Conservation (phyloP, 1,140 invertebrate species). For the Zophobas atratus region DNA sequence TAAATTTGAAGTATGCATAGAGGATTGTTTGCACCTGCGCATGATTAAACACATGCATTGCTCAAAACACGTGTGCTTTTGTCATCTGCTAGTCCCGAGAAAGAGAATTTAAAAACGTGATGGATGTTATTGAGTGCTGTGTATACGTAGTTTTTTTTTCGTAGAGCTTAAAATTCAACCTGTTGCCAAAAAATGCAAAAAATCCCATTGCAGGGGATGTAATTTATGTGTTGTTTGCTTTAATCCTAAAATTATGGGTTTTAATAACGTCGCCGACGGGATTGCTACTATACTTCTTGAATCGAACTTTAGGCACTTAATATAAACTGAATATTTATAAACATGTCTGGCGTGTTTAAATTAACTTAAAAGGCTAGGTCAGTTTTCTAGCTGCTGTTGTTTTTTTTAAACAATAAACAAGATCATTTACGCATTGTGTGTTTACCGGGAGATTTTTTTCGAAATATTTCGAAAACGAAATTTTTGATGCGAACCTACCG, state of each 20-base stretch:
- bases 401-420: background rate
- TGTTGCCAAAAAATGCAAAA: slow-evolving; percentile 33
- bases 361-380: slow-evolving; percentile 45
- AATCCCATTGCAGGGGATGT: slow-evolving; percentile 11
- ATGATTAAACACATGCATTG: slow-evolving; percentile 20
- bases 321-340: slow-evolving; percentile 43
- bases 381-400: slow-evolving; percentile 21
- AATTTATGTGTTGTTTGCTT: slow-evolving; percentile 34
- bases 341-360: slow-evolving; percentile 39
- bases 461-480: slow-evolving; percentile 4
- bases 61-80: slow-evolving; percentile 16
- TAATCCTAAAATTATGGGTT: slow-evolving; percentile 28
- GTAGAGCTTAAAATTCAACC: background rate
- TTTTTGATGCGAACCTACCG: background rate
- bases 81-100: background rate
- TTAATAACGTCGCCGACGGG: slow-evolving; percentile 15
- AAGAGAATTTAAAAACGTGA: background rate
- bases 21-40: slow-evolving; percentile 36
- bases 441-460: background rate
- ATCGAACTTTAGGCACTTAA: slow-evolving; percentile 39
- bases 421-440: background rate
- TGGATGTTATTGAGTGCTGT: background rate
- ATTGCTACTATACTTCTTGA: slow-evolving; percentile 20
- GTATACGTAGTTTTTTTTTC: background rate
- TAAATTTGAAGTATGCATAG: slow-evolving; percentile 7